Percentiles rank a stretch among this genome's conserved stretches.
phyloP scores from a whole-genome alignment of 2,888 invertebrate species.

The Drosophila anomelani region DNA sequence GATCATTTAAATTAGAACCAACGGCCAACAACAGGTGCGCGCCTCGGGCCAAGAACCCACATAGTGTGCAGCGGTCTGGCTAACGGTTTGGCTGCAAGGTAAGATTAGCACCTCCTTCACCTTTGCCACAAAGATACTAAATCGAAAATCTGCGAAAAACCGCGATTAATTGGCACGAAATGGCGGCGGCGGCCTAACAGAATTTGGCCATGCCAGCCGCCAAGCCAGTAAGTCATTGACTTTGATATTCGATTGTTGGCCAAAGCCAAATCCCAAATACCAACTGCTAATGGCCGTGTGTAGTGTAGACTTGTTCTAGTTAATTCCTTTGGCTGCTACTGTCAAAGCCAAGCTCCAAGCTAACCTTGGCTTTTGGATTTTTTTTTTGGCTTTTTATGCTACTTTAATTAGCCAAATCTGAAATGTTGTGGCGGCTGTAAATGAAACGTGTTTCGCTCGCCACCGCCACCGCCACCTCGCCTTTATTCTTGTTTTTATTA shows the following conservation, averaged over 20 bases:
- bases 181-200: conserved; percentile 56
- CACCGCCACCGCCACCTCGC: conserved; percentile 13
- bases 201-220: conserved; percentile 66
- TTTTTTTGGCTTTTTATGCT: conserved; percentile 58
- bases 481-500: conserved; percentile 29
- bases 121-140: neutral
- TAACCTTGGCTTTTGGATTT: conserved; percentile 63
- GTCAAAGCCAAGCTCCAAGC: conserved; percentile 71
- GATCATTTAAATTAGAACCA: conserved; percentile 74
- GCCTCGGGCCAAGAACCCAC: conserved; percentile 43
- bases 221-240: conserved; percentile 74
- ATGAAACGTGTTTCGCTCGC: conserved; percentile 69
- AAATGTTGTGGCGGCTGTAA: conserved; percentile 61
- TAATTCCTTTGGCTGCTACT: conserved; percentile 68
- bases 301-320: conserved; percentile 68
- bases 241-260: conserved; percentile 80
- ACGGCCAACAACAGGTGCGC: conserved; percentile 69
- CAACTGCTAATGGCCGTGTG: conserved; percentile 39
- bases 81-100: conserved; percentile 63
- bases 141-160: conserved; percentile 53
- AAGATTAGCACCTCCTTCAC: conserved; percentile 38
- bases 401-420: conserved; percentile 79
- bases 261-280: conserved; percentile 58
- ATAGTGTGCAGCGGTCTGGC: conserved; percentile 53
- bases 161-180: conserved; percentile 73